Conservation (phyloP, 2,113 vertebrate species). For the Paracanthobrama guichenoti region DNA sequence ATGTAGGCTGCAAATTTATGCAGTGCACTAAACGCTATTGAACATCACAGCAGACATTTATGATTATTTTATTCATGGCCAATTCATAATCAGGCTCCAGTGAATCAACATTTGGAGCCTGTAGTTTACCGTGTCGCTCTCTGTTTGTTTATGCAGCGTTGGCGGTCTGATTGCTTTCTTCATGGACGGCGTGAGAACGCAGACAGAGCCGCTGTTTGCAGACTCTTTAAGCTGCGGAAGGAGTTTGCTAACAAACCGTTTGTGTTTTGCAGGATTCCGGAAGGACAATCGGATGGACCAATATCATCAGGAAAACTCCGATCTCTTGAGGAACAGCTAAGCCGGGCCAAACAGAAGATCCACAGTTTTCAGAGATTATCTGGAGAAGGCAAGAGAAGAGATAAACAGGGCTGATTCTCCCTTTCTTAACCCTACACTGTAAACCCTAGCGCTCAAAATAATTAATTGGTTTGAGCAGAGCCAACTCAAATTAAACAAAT, state of each 20-base stretch:
- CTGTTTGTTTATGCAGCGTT: not conserved
- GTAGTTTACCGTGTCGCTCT: not conserved
- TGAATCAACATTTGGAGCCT: not conserved
- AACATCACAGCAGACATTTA: constrained; percentile 20
- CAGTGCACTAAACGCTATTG: constrained; percentile 16
- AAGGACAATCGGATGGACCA: constrained; percentile 88
- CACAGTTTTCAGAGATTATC: constrained; percentile 91
- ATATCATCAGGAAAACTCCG: constrained; percentile 87
- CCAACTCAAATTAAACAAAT: no score
- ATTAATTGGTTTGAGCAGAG: no score
- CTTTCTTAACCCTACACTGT: not conserved
- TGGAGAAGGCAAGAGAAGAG: constrained; percentile 81
- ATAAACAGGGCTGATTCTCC: not conserved
- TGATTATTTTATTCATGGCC: constrained; percentile 34
- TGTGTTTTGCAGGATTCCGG: constrained; percentile 84
- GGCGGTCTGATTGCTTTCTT: constrained; percentile 1
- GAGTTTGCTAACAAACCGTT: not conserved
- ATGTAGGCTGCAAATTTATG: constrained; percentile 43
- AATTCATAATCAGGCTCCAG: constrained; percentile 12
- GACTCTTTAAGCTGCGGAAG: not conserved
- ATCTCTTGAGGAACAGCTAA: constrained; percentile 92
- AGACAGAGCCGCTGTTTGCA: not conserved
- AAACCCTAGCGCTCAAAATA: no score
- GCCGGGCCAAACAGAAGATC: constrained; percentile 97
- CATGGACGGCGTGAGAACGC: not conserved